Percentiles rank a stretch among this genome's conserved stretches.
These are phyloP conservation scores for Tuberolachnus salignus DNA, from an alignment of 2,888 invertebrate species.

Conservation along the genomic window DNA sequence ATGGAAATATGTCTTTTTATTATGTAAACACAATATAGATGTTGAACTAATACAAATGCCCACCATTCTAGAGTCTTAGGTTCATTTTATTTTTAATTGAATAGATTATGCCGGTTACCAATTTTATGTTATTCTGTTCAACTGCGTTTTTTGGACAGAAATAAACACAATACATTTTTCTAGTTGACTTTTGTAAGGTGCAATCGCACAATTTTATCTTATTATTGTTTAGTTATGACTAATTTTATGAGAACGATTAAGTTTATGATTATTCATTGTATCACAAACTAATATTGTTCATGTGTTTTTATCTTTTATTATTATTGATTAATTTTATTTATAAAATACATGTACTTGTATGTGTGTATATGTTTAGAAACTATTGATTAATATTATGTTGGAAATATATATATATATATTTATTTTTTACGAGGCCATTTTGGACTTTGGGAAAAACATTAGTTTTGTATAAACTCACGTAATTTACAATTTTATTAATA, in stretches of 20 bases:
- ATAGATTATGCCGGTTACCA: slow-evolving; percentile 21
- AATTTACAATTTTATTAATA: slow-evolving; percentile 31
- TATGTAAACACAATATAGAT: too few relatives aligned
- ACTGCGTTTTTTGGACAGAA: not conserved
- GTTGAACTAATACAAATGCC: not conserved
- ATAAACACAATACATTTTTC: not conserved
- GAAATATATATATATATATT: not conserved
- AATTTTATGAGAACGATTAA: not conserved
- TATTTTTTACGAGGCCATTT: not conserved
- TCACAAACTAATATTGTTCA: slow-evolving; percentile 24
- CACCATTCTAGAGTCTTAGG: not conserved
- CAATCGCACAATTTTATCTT: not conserved
- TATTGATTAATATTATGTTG: slow-evolving; percentile 24
- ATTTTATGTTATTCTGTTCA: slow-evolving; percentile 4
- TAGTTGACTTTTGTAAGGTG: not conserved
- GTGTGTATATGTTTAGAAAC: not conserved
- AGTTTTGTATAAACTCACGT: slow-evolving; percentile 25
- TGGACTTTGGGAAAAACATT: not conserved
- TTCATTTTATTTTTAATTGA: not conserved
- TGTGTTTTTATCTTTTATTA: slow-evolving; percentile 10
- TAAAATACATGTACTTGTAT: not conserved
- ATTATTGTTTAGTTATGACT: not conserved
- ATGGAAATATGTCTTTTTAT: too few relatives aligned
- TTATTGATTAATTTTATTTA: slow-evolving; percentile 20
- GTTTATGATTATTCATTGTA: not conserved